phyloP scores from a whole-genome alignment of 2,113 vertebrate species.

The Podarcis raffonei region DNA sequence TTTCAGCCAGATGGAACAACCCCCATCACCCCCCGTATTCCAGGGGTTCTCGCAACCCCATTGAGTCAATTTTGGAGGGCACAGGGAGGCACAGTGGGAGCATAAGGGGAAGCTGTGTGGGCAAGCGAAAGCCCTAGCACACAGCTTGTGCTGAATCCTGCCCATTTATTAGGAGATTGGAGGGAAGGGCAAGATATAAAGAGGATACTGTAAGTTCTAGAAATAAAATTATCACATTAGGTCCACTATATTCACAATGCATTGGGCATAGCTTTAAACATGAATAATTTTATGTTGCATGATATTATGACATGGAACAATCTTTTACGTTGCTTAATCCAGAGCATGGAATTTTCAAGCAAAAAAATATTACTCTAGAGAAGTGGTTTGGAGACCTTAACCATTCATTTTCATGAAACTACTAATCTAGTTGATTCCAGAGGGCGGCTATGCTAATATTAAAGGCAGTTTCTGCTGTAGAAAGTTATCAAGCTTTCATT shows the following conservation, averaged over 20 bases:
- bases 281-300: background rate
- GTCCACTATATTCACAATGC: background rate
- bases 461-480: background rate
- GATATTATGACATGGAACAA: background rate
- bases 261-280: background rate
- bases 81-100: background rate
- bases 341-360: background rate
- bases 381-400: background rate
- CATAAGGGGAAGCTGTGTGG: background rate
- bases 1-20: no score
- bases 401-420: background rate
- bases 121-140: no score
- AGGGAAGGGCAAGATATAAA: background rate
- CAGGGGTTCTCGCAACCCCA: no score
- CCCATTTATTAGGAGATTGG: background rate
- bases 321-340: background rate
- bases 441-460: background rate
- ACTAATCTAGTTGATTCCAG: background rate
- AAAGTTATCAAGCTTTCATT: background rate
- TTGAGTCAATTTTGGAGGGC: no score
- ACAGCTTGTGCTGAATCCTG: no score
- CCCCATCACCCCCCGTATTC: no score
- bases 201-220: background rate
- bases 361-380: background rate
- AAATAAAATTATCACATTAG: background rate